Evolutionary conservation across 2,113 vertebrate species (phyloP).

Genomic region (Pimephales promelas): DNA sequence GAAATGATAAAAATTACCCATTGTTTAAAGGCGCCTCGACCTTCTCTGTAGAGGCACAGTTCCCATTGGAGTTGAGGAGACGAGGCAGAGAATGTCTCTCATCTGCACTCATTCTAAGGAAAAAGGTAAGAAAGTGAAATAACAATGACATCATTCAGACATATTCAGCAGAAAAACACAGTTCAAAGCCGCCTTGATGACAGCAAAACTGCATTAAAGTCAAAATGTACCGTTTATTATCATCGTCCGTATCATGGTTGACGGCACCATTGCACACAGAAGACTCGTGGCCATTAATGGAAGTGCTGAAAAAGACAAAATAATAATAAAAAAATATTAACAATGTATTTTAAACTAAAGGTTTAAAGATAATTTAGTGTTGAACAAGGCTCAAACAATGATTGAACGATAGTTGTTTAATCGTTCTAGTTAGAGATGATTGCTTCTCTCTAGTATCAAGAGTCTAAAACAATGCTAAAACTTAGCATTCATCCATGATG

Average conservation of each 20-base stretch:
- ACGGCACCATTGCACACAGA: background rate
- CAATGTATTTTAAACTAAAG: no score
- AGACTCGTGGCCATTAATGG: background rate
- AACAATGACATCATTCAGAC: background rate
- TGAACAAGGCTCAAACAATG: no score
- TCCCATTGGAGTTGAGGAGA: background rate
- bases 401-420: no score
- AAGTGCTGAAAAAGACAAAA: constrained; percentile 10
- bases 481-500: background rate
- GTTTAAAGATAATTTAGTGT: no score
- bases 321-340: no score
- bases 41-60: background rate
- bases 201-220: background rate
- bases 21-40: background rate
- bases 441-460: background rate
- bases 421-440: background rate
- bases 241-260: background rate
- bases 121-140: constrained; percentile 1
- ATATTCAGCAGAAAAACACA: background rate
- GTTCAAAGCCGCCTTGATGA: background rate
- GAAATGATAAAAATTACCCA: constrained; percentile 22
- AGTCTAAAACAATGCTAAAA: background rate
- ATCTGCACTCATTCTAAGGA: background rate
- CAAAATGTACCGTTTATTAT: background rate
- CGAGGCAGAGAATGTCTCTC: no score